A percentile compares a stretch with the other conserved stretches of the same genome.
These are phyloP conservation scores for Silvanus unidentatus DNA, from an alignment of 2,888 invertebrate genomes.

Conservation along the genomic window DNA sequence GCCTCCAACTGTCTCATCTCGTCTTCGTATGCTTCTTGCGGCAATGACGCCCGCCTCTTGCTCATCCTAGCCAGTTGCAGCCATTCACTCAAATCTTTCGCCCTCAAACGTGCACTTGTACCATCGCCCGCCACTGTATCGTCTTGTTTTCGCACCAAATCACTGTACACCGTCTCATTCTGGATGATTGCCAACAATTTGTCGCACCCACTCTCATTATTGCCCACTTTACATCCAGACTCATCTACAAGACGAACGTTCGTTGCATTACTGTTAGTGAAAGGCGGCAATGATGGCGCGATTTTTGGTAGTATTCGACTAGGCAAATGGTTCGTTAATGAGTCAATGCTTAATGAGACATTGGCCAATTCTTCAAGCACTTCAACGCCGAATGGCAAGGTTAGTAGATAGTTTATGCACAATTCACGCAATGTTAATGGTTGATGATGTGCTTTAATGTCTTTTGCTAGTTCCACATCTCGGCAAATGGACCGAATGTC, in stretches of 20 bases:
- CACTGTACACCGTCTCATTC: slow-evolving; percentile 35
- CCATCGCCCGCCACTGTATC: too few relatives aligned
- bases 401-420: slow-evolving; percentile 59
- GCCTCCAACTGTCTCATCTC: slow-evolving; percentile 61
- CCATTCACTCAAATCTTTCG: slow-evolving; percentile 49
- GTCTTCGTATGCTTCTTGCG: slow-evolving; percentile 58
- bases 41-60: slow-evolving; percentile 54
- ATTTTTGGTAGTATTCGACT: slow-evolving; percentile 18
- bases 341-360: slow-evolving; percentile 51
- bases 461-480: slow-evolving; percentile 42
- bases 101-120: slow-evolving; percentile 33
- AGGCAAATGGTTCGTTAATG: slow-evolving; percentile 25
- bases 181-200: slow-evolving; percentile 59
- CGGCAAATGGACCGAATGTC: slow-evolving; percentile 54
- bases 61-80: slow-evolving; percentile 43
- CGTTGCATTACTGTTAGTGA: slow-evolving; percentile 18
- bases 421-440: slow-evolving; percentile 53
- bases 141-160: slow-evolving; percentile 11
- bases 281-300: slow-evolving; percentile 21
- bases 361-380: slow-evolving; percentile 63
- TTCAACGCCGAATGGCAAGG: slow-evolving; percentile 63
- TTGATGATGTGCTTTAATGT: too few relatives aligned
- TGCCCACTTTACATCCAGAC: slow-evolving; percentile 2
- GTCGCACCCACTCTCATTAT: slow-evolving; percentile 25
- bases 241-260: slow-evolving; percentile 22